Conservation (phyloP, 2,113 vertebrate species). For the Tor tambroides region DNA sequence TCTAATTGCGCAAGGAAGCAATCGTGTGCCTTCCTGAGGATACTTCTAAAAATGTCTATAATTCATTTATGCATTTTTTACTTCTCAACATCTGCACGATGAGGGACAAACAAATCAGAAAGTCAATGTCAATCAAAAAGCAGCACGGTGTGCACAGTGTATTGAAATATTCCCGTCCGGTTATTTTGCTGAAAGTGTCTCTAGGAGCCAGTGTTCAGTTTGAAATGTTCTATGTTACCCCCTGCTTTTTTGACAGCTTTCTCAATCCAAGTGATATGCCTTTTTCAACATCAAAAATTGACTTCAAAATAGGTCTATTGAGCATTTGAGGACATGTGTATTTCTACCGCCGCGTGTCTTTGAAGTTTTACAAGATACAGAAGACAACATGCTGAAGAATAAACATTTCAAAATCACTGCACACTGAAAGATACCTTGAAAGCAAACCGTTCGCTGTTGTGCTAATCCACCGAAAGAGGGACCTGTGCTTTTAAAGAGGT, state of each 20-base stretch:
- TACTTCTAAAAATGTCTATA: slow-evolving; percentile 68
- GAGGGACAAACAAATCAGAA: slow-evolving; percentile 67
- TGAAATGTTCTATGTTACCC: slow-evolving; percentile 38
- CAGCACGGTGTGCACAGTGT: slow-evolving; percentile 44
- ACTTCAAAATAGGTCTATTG: slow-evolving; percentile 25
- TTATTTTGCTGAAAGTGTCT: slow-evolving; percentile 37
- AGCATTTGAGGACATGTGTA: slow-evolving; percentile 36
- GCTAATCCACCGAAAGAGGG: background rate
- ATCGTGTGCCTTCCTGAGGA: slow-evolving; percentile 64
- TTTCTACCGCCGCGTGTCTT: background rate
- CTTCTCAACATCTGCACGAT: slow-evolving; percentile 66
- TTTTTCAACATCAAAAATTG: slow-evolving; percentile 26
- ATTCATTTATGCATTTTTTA: slow-evolving; percentile 69
- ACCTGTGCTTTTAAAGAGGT: slow-evolving; percentile 7
- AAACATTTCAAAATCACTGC: slow-evolving; percentile 16
- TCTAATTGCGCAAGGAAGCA: slow-evolving; percentile 68
- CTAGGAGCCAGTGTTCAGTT: slow-evolving; percentile 50
- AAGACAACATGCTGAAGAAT: slow-evolving; percentile 36
- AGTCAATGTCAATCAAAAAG: slow-evolving; percentile 62
- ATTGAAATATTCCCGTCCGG: slow-evolving; percentile 54
- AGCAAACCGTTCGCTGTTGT: slow-evolving; percentile 1
- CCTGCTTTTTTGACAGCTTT: slow-evolving; percentile 20
- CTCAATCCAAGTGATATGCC: slow-evolving; percentile 4
- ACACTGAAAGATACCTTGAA: background rate
- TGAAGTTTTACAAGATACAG: slow-evolving; percentile 2